Conservation (phyloP, 2,797 vertebrate genomes). For the Lepidocolaptes lacrymiger region DNA sequence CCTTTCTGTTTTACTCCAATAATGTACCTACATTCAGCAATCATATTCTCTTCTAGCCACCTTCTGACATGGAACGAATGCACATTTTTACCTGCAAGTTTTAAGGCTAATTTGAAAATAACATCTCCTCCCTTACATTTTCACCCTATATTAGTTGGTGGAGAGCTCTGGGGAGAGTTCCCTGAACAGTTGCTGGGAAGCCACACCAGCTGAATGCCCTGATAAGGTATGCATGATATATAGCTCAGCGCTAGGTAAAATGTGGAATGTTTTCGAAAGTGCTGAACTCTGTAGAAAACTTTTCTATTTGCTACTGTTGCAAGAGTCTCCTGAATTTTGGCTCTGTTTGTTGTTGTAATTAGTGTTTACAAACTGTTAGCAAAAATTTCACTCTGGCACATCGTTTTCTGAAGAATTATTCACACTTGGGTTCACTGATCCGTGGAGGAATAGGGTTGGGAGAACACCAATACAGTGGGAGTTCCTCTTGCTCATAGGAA, state of each 20-base stretch:
- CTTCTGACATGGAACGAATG: background rate
- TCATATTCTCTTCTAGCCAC: background rate
- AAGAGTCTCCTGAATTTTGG: background rate
- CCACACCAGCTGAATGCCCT: background rate
- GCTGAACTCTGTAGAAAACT: background rate
- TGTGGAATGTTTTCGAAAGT: background rate
- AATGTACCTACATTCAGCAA: background rate
- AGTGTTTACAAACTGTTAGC: background rate
- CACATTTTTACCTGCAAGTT: background rate
- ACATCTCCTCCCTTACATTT: background rate
- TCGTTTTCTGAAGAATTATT: background rate
- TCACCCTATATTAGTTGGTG: background rate
- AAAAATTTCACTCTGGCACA: background rate
- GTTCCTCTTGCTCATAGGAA: background rate
- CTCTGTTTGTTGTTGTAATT: background rate
- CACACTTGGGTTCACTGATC: background rate
- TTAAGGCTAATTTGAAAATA: background rate
- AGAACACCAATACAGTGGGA: background rate
- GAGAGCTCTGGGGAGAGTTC: background rate
- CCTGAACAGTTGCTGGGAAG: constrained; percentile 11
- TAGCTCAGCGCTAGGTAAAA: background rate
- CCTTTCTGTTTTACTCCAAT: background rate
- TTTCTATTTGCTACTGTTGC: background rate
- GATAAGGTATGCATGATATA: background rate
- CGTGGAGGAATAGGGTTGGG: background rate